A percentile compares a stretch with the other conserved stretches of the same genome.
Evolutionary conservation across 2,113 vertebrate genomes (phyloP).

Genomic region (Dipodomys merriami): DNA sequence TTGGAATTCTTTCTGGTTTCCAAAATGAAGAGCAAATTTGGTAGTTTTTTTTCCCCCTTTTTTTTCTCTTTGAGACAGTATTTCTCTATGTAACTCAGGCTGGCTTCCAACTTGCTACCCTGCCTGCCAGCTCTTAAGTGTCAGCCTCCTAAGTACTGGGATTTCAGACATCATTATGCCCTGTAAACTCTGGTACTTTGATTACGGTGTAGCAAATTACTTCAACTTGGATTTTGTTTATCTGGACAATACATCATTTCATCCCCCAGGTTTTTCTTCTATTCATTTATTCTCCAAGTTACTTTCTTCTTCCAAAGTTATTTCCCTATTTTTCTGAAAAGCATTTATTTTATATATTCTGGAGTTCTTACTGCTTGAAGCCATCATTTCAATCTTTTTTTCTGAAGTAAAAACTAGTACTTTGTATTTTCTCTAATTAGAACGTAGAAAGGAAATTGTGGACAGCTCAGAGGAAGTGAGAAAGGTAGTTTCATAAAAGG

Average conservation of each 20-base stretch:
- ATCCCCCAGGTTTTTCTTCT: conserved; percentile 30
- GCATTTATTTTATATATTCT: conserved; percentile 15
- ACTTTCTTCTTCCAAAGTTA: conserved; percentile 26
- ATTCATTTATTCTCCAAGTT: neutral
- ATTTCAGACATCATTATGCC: neutral
- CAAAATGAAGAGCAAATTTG: conserved; percentile 44
- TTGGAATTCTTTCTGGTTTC: conserved; percentile 5
- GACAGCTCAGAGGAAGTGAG: conserved; percentile 43
- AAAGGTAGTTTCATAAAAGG: conserved; percentile 40
- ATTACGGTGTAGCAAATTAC: conserved; percentile 30
- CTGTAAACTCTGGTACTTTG: conserved; percentile 21
- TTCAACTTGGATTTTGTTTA: conserved; percentile 38
- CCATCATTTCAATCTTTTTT: conserved; percentile 38
- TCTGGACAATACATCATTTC: too few species aligned
- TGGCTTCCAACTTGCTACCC: neutral
- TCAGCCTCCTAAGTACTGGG: neutral
- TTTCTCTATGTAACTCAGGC: neutral
- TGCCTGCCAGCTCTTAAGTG: neutral
- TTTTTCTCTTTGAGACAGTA: neutral
- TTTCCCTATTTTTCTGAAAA: neutral
- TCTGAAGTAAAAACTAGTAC: neutral
- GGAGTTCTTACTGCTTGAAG: conserved; percentile 40
- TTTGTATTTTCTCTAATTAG: conserved; percentile 32
- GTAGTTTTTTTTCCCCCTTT: neutral
- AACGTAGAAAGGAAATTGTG: conserved; percentile 20